phyloP scores from a whole-genome alignment of 1,140 invertebrate species.

The Pachyrhynchus sulphureomaculatus region DNA sequence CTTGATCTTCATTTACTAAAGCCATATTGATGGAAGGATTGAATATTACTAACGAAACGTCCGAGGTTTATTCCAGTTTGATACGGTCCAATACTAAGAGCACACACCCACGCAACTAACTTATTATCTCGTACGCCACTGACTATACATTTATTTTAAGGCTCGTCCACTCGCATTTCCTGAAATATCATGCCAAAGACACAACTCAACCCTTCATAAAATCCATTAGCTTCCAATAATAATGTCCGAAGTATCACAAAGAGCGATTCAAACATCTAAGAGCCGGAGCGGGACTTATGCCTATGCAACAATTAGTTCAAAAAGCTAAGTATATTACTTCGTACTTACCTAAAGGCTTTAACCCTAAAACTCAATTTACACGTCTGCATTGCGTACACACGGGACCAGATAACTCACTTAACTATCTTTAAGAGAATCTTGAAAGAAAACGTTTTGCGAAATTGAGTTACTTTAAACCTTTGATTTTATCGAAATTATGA shows the following conservation, averaged over 20 bases:
- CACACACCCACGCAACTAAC: too few species aligned
- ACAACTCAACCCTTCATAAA: slow-evolving; percentile 50
- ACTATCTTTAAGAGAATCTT: slow-evolving; percentile 16
- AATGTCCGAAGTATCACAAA: slow-evolving; percentile 52
- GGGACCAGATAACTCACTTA: slow-evolving; percentile 31
- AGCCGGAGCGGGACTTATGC: slow-evolving; percentile 49
- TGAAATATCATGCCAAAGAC: slow-evolving; percentile 7
- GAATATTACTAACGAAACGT: too few species aligned
- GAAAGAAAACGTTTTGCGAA: slow-evolving; percentile 16
- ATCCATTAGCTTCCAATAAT: slow-evolving; percentile 52
- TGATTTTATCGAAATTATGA: slow-evolving; percentile 1
- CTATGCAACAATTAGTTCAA: slow-evolving; percentile 50
- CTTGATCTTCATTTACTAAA: too few species aligned
- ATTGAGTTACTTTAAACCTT: slow-evolving; percentile 16
- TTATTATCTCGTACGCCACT: too few species aligned
- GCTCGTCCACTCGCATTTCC: not conserved
- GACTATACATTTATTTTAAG: too few species aligned
- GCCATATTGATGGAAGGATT: too few species aligned
- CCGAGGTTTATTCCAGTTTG: too few species aligned
- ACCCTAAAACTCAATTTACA: slow-evolving; percentile 49
- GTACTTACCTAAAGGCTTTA: slow-evolving; percentile 50
- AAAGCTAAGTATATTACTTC: slow-evolving; percentile 51
- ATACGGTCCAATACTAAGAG: too few species aligned
- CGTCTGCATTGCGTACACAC: slow-evolving; percentile 36
- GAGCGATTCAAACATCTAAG: slow-evolving; percentile 49